These are phyloP conservation scores for Drosophila paranaensis DNA, from an alignment of 2,888 invertebrate species.

Conservation along the genomic window DNA sequence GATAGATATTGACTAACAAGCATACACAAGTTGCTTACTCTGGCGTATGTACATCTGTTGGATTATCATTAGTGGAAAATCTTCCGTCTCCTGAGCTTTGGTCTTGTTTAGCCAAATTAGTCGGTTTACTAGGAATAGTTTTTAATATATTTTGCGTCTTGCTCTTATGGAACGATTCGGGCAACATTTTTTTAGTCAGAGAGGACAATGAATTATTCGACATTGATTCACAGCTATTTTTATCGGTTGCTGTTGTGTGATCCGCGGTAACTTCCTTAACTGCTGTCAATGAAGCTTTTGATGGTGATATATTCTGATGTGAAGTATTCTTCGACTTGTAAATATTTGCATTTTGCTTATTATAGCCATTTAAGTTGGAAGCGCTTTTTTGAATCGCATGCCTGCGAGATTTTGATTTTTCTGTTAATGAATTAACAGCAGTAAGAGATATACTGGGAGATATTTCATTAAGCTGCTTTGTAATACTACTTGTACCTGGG, in stretches of 20 bases:
- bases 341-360: constrained; percentile 12
- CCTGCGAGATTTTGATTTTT: constrained; percentile 32
- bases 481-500: constrained; percentile 73
- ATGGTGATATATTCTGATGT: constrained; percentile 1
- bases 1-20: neutral
- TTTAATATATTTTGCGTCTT: constrained; percentile 13
- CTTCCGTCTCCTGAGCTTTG: constrained; percentile 6
- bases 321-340: constrained; percentile 23
- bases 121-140: neutral
- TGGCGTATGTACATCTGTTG: constrained; percentile 7
- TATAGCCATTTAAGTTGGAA: constrained; percentile 2
- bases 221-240: neutral
- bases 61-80: neutral
- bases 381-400: constrained; percentile 22
- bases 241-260: neutral
- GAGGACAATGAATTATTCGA: neutral
- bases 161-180: constrained; percentile 9
- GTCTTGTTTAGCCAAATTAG: neutral
- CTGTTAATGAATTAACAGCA: constrained; percentile 58
- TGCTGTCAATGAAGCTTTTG: constrained; percentile 6
- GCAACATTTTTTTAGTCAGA: neutral
- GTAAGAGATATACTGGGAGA: constrained; percentile 81
- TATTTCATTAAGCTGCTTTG: constrained; percentile 79
- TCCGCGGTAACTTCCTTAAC: constrained; percentile 1
- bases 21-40: constrained; percentile 17